Evolutionary conservation across 2,797 vertebrate species (phyloP).

Genomic region (Anas bahamensis): DNA sequence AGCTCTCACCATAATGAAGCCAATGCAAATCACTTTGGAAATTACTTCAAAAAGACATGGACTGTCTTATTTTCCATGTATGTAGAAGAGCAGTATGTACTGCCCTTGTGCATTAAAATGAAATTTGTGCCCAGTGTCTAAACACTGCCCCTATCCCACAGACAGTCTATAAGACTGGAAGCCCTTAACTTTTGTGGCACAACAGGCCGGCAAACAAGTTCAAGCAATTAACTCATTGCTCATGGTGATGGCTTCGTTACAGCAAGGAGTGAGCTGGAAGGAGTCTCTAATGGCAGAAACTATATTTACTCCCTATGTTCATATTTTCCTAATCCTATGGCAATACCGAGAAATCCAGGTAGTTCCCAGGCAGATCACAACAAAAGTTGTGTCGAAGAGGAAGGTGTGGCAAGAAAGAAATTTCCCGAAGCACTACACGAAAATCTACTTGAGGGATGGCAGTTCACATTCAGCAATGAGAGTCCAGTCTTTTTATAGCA

Average conservation of each 20-base stretch:
- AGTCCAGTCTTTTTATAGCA: not conserved
- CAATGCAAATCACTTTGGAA: not conserved
- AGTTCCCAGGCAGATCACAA: not conserved
- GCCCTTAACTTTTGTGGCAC: not conserved
- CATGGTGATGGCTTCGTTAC: not conserved
- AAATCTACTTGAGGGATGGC: not conserved
- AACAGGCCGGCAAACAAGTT: not conserved
- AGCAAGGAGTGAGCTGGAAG: not conserved
- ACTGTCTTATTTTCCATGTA: not conserved
- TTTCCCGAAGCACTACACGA: not conserved
- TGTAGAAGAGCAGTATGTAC: not conserved
- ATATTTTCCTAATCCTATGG: not conserved
- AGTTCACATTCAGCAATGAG: not conserved
- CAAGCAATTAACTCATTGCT: not conserved
- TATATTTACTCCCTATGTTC: not conserved
- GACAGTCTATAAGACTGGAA: not conserved
- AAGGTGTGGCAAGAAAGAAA: not conserved
- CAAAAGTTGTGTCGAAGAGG: not conserved
- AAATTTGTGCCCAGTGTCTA: not conserved
- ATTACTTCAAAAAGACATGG: not conserved
- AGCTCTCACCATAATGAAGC: not conserved
- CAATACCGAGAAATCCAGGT: not conserved
- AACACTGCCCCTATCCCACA: not conserved
- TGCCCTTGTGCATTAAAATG: not conserved
- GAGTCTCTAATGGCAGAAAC: not conserved